A percentile compares a stretch with the other conserved stretches of the same genome.
Evolutionary conservation across 1,140 invertebrate species (phyloP).

Genomic region (Dreissena polymorpha): DNA sequence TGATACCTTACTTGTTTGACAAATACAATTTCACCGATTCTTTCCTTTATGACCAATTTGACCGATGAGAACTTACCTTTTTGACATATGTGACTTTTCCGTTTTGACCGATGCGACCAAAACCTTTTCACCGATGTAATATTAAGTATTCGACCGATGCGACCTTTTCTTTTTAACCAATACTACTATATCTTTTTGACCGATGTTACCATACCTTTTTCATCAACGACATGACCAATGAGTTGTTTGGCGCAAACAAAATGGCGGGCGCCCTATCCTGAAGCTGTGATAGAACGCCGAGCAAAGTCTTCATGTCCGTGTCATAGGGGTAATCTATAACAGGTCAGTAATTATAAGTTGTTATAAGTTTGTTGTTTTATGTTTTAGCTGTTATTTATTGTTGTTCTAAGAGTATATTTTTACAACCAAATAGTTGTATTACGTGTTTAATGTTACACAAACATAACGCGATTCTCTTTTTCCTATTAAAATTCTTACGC

Average conservation of each 20-base stretch:
- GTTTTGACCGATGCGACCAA: no score
- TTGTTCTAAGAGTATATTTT: background rate
- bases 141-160: no score
- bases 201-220: slow-evolving; percentile 69
- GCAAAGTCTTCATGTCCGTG: slow-evolving; percentile 61
- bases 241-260: slow-evolving; percentile 79
- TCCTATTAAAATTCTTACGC: background rate
- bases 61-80: no score
- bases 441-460: no score
- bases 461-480: slow-evolving; percentile 20
- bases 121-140: no score
- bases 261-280: slow-evolving; percentile 80
- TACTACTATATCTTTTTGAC: no score
- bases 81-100: no score
- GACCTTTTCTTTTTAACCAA: no score
- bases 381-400: background rate
- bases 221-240: slow-evolving; percentile 77
- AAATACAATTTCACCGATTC: no score
- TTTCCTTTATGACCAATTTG: no score
- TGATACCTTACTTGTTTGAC: no score
- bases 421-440: background rate
- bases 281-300: slow-evolving; percentile 78
- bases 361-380: background rate
- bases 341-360: no score
- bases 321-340: background rate